Evolutionary conservation across 2,113 vertebrate species (phyloP).

Genomic region (Epinephelus moara): DNA sequence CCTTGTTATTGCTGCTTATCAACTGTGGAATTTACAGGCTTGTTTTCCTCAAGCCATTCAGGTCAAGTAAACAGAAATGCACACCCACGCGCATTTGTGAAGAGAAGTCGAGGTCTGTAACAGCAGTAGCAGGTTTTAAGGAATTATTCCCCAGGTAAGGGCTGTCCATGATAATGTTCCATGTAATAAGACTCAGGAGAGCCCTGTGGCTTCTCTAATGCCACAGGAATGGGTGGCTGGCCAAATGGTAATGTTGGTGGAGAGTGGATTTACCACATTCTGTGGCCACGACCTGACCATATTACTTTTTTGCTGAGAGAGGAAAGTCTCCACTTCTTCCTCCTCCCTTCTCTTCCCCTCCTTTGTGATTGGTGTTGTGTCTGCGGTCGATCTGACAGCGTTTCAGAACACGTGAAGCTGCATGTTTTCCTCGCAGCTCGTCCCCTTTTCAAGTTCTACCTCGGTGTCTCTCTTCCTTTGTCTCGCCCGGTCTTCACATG

Average conservation of each 20-base stretch:
- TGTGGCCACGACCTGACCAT: conserved; percentile 33
- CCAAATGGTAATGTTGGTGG: conserved; percentile 43
- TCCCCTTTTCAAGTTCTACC: conserved; percentile 17
- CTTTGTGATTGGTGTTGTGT: conserved; percentile 37
- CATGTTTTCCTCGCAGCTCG: conserved; percentile 24
- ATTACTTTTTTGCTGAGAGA: conserved; percentile 31
- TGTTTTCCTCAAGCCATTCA: conserved; percentile 51
- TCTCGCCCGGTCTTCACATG: background rate
- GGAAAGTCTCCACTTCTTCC: conserved; percentile 12
- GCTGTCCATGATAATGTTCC: conserved; percentile 52
- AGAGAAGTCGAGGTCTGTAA: conserved; percentile 39
- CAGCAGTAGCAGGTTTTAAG: conserved; percentile 31
- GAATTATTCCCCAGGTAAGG: conserved; percentile 52
- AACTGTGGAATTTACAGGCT: conserved; percentile 70
- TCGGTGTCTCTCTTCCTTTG: conserved; percentile 31
- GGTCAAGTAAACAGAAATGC: conserved; percentile 50
- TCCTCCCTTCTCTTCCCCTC: background rate
- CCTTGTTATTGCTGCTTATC: conserved; percentile 57
- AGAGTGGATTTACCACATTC: conserved; percentile 56
- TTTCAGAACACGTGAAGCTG: conserved; percentile 24
- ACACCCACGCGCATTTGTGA: conserved; percentile 20
- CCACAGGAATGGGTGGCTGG: conserved; percentile 57
- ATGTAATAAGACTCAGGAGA: conserved; percentile 55
- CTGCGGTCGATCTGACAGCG: conserved; percentile 34
- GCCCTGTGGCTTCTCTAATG: conserved; percentile 53